Percentiles rank a stretch among this genome's conserved stretches.
Evolutionary conservation across 2,113 vertebrate genomes (phyloP).

Genomic region (Gopherus evgoodei): DNA sequence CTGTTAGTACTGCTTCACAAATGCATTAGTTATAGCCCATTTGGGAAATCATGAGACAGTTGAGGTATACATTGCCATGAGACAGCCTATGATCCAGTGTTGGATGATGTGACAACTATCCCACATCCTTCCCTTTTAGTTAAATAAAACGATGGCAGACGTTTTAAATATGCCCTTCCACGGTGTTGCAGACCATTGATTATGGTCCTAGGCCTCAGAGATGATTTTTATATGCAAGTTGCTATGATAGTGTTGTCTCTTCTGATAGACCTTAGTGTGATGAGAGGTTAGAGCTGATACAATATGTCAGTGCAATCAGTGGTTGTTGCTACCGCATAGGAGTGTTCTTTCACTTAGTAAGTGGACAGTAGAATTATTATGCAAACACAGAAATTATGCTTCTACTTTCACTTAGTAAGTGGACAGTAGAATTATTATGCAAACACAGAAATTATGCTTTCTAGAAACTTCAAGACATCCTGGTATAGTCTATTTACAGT

Average conservation of each 20-base stretch:
- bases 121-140: rapidly evolving
- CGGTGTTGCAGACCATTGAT: not conserved
- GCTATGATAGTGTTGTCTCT: not conserved
- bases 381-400: not conserved
- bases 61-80: not conserved
- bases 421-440: slow-evolving; percentile 6
- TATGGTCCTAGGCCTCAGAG: rapidly evolving
- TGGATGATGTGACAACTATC: not conserved
- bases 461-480: not conserved
- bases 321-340: not conserved
- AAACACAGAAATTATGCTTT: not conserved
- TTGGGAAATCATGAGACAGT: not conserved
- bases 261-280: not conserved
- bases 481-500: slow-evolving; percentile 1
- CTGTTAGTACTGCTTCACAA: not conserved
- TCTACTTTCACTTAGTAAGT: slow-evolving; percentile 4
- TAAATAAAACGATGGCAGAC: not conserved
- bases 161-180: not conserved
- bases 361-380: slow-evolving; percentile 9
- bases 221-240: not conserved
- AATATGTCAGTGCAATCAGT: too few relatives aligned
- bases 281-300: rapidly evolving
- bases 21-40: not conserved
- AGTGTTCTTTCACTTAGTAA: not conserved
- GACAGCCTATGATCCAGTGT: not conserved